Base-by-base conservation (phyloP, 2,797 vertebrate genomes). In the Chaenodraco wilsoni region DNA sequence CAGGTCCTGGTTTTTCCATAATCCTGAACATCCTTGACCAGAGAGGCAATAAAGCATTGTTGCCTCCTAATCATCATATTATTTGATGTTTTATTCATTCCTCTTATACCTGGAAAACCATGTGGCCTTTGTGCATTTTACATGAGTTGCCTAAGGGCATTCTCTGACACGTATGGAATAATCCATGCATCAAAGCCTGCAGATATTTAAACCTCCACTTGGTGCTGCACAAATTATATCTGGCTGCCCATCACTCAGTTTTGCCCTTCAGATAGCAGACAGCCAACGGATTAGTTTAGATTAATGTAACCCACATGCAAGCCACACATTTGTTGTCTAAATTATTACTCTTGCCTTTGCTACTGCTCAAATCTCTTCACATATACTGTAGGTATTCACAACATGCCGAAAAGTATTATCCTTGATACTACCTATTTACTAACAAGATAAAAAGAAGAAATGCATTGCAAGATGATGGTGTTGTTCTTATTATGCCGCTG, bases 11-110 rank as follows among this genome's bases (percentile, higher is more conserved):
- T 66, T 79, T 70, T 69, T 33, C 17, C 8, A 40, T 33, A 60
- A 46, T 33, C n/a, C 11, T 54, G 31, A 64, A 60, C 48, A 55
- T 78, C 48, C 31, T 68, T 70, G 73, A 87, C 78, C 51, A 51
- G 23, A 78, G 62, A 83, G 48, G 23, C 50, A 73, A 55, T 58
- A 77, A 52, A 68, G 51, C 40, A 61, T 59, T 86, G 79, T 79
- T 58, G 15, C 51, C 69, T 63, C 59, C 61, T 77, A 68, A 90
- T 90, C 72, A 81, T 85, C 75, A 78, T 87, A 81, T 87, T 76
- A 84, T 80, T 81, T 77, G 40, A 91, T 92, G 83, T 88, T 87
- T 88, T 90, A 91, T 92, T 92, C 75, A 92, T 90, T 48, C 23
- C 52, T 60, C 55, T 83, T 76, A 72, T 78, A 78, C 78, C 83